Evolutionary conservation across 1,140 invertebrate genomes (phyloP).

Genomic region (Chionoecetes opilio): DNA sequence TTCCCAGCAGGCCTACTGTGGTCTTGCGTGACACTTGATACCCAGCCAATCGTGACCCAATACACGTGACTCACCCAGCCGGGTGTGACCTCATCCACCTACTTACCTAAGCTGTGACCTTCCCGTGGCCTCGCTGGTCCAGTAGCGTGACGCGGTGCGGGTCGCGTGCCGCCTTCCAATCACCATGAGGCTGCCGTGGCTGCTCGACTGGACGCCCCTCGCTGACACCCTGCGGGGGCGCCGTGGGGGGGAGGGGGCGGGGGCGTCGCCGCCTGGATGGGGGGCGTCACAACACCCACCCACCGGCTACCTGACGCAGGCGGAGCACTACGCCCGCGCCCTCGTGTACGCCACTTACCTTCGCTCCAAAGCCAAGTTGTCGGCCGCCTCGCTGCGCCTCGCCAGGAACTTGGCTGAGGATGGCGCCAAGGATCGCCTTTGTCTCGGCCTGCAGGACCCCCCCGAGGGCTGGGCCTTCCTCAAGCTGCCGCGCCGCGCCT

Average conservation of each 20-base stretch:
- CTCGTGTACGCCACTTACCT: constrained; percentile 64
- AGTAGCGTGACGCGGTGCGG: background rate
- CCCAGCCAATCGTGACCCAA: no score
- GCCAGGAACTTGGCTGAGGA: constrained; percentile 39
- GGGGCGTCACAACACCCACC: constrained; percentile 21
- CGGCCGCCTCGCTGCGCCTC: constrained; percentile 56
- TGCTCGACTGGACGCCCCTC: constrained; percentile 66
- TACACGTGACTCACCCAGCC: no score
- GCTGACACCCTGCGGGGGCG: constrained; percentile 53
- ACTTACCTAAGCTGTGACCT: background rate
- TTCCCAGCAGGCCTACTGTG: background rate
- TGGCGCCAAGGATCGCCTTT: background rate
- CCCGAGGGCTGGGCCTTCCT: background rate
- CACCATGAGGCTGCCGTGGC: constrained; percentile 69
- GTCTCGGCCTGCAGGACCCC: background rate
- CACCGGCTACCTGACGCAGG: constrained; percentile 61
- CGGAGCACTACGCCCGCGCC: constrained; percentile 68
- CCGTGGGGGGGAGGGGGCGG: background rate
- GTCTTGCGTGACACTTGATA: background rate
- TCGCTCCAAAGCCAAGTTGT: constrained; percentile 71
- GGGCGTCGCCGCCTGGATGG: background rate
- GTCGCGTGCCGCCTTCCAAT: background rate
- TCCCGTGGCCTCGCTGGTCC: no score
- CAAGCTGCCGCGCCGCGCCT: constrained; percentile 42
- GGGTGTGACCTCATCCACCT: background rate